Evolutionary conservation across 92 coral and sea anemone genomes (phyloP).

Genomic region (Blastomussa wellsi): DNA sequence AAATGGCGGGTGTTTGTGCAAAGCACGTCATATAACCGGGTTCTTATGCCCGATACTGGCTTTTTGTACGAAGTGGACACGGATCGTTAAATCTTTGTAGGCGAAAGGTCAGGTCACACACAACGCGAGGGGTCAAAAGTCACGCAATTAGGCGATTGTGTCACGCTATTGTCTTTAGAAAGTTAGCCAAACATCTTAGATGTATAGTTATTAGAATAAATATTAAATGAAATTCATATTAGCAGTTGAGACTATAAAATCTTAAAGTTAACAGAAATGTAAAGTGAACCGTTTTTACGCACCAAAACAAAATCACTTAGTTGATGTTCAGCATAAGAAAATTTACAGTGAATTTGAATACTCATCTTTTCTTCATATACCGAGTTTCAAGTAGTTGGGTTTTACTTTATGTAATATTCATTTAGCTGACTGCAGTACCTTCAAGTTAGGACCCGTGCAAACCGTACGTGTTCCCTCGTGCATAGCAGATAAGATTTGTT

Average conservation of each 20-base stretch:
- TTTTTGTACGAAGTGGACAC: conserved; percentile 94
- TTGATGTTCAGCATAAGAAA: not conserved
- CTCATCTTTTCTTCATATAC: not conserved
- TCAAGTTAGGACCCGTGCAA: not conserved
- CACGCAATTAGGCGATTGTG: not conserved
- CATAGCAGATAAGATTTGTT: too few relatives aligned
- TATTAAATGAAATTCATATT: not conserved
- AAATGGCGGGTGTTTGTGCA: conserved; percentile 99
- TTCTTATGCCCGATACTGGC: conserved; percentile 90
- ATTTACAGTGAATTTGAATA: not conserved
- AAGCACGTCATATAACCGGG: conserved; percentile 95
- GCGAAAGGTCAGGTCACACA: not conserved
- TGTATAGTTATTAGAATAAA: not conserved
- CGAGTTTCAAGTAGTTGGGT: not conserved
- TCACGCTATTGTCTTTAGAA: too few relatives aligned
- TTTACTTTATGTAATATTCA: not conserved
- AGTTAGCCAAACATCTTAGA: too few relatives aligned
- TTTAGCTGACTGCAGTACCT: not conserved
- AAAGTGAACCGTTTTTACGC: not conserved
- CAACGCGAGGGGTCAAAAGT: not conserved
- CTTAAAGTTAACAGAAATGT: not conserved
- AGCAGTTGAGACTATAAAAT: not conserved
- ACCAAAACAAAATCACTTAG: not conserved
- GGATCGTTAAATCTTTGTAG: conserved; percentile 44
- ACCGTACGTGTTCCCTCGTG: too few relatives aligned